Evolutionary conservation across 1,140 invertebrate genomes (phyloP).

Genomic region (Bombus sibiricus): DNA sequence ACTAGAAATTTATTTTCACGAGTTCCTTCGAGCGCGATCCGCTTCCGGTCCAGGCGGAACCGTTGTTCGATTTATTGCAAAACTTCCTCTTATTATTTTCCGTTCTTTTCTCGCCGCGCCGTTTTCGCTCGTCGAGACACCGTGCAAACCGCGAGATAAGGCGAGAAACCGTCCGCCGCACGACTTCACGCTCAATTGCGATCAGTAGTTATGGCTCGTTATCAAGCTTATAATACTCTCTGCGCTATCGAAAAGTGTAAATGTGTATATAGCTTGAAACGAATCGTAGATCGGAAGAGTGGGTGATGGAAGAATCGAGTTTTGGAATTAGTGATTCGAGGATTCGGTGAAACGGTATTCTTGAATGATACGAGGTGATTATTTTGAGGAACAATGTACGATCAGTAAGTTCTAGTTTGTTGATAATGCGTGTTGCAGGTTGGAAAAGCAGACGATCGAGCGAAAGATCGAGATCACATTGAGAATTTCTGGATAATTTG

Average conservation of each 20-base stretch:
- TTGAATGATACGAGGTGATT: no score
- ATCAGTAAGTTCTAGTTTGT: no score
- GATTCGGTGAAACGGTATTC: no score
- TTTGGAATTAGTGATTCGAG: no score
- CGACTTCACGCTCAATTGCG: constrained; percentile 32
- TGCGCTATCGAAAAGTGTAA: neutral
- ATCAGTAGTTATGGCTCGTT: constrained; percentile 51
- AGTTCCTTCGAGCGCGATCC: neutral
- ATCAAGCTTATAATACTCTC: constrained; percentile 25
- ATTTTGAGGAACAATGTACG: no score
- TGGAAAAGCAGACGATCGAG: neutral
- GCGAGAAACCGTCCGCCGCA: neutral
- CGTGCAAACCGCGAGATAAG: constrained; percentile 14
- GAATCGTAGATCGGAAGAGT: neutral
- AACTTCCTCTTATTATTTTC: constrained; percentile 65
- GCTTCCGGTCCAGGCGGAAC: constrained; percentile 37
- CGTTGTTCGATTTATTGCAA: constrained; percentile 55
- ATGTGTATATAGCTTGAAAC: neutral
- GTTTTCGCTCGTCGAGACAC: neutral
- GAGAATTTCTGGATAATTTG: neutral
- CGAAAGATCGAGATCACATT: neutral
- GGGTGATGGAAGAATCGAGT: no score
- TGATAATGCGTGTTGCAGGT: no score
- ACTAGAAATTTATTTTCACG: constrained; percentile 56
- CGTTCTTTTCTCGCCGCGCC: neutral